These are phyloP conservation scores for human DNA, from an alignment of 2,113 vertebrate genomes.

Conservation along the genomic window GRCh38 chr1:150498001-150498500, in stretches of 20 bases:
- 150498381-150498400: background rate
- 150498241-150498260: background rate
- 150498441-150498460: background rate
- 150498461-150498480: background rate
- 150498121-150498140: background rate
- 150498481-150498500: slow-evolving; percentile 49
- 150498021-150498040: no score
- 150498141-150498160: background rate
- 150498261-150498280: background rate
- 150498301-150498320: background rate
- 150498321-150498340: background rate
- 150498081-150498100: no score
- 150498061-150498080: no score
- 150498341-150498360: background rate
- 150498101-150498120: background rate
- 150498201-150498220: background rate
- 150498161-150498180: background rate
- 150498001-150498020: no score
- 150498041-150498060: fast-evolving
- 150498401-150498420: background rate
- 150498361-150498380: background rate
- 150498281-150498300: background rate
- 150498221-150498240: background rate
- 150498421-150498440: no score
- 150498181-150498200: background rate